Evolutionary conservation across 2,113 vertebrate species (phyloP).

Genomic region (Marcusenius ussheri): DNA sequence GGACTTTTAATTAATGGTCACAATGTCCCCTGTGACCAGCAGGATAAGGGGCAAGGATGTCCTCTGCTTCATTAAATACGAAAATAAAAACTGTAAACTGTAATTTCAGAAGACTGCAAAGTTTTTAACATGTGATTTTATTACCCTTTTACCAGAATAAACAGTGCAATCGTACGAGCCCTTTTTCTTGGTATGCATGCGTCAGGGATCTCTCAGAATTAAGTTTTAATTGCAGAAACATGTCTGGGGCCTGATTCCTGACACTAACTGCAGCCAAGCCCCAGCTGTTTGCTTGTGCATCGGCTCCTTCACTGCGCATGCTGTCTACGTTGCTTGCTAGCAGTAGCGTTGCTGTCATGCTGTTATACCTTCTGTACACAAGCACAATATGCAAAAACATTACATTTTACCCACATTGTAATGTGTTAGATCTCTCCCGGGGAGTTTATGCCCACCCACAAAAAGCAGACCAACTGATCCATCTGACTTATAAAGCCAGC

Average conservation of each 20-base stretch:
- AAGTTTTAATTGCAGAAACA: neutral
- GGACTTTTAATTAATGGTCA: neutral
- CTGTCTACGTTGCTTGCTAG: neutral
- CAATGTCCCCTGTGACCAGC: neutral
- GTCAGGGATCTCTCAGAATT: neutral
- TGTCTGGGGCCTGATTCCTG: neutral
- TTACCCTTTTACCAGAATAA: neutral
- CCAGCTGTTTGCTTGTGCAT: neutral
- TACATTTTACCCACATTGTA: neutral
- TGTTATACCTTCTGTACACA: neutral
- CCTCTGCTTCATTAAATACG: too few species aligned
- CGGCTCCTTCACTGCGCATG: neutral
- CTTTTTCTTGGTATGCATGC: neutral
- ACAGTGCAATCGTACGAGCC: neutral
- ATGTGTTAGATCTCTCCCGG: neutral
- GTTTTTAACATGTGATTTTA: neutral
- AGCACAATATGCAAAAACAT: neutral
- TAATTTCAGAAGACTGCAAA: too few species aligned
- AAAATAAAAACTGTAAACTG: too few species aligned
- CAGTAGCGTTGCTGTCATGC: neutral
- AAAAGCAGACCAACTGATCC: neutral
- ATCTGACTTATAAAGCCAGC: neutral
- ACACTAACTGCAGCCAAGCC: neutral
- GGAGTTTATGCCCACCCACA: neutral
- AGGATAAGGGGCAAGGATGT: neutral